Conservation (phyloP, 2,113 vertebrate species). For the Bothrops jararaca region DNA sequence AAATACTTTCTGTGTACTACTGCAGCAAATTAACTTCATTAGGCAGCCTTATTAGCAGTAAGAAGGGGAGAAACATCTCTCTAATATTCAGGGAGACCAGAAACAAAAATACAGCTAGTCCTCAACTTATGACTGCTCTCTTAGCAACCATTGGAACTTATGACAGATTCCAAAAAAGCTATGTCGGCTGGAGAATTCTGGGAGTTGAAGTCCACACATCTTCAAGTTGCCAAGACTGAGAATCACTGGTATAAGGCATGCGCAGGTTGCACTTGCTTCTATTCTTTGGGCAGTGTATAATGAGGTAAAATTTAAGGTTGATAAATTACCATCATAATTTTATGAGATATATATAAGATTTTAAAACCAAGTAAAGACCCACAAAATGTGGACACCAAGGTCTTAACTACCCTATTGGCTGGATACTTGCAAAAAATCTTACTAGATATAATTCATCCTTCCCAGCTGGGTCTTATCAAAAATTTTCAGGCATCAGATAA, state of each 20-base stretch:
- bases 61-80: neutral
- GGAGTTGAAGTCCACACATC: neutral
- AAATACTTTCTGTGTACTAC: neutral
- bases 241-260: neutral
- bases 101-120: neutral
- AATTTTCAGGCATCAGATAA: neutral
- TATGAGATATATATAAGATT: neutral
- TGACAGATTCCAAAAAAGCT: neutral
- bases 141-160: neutral
- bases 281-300: neutral
- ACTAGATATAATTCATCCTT: neutral
- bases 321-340: neutral
- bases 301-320: neutral
- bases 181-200: neutral
- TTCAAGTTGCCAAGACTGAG: neutral
- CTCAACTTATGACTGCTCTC: neutral
- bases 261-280: neutral
- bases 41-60: neutral
- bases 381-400: neutral
- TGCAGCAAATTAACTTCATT: neutral
- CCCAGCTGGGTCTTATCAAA: neutral
- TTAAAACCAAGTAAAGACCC: neutral
- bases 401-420: neutral
- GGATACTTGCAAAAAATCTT: neutral
- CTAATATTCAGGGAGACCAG: neutral